Base-by-base conservation (phyloP, 2,113 vertebrate genomes). In the Tylochromis polylepis region DNA sequence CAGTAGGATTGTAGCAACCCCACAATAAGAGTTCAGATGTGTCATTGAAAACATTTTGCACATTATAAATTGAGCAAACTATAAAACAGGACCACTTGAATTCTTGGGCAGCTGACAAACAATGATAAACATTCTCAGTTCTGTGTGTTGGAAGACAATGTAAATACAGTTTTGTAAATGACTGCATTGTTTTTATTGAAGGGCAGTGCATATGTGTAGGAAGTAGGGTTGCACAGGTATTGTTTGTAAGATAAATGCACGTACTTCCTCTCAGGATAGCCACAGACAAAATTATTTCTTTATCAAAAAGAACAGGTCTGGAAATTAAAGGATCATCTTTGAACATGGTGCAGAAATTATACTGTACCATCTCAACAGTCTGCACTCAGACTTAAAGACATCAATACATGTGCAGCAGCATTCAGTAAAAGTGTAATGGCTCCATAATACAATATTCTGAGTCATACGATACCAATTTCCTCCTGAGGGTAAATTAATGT, bases 401-500 rank as follows among this genome's bases (percentile, higher is more conserved):
- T 72, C 67, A 51, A 87, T 89, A 88, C 77, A 88, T 18, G 57
- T 57, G 78, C 87, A 83, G 79, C 56, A 83, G 87, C 57, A 15
- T 86, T 85, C 75, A 80, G 43, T 60, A 67, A 85, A 90, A 65
- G 79, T 86, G 70, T 81, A 92, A 94, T 92, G 90, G 89, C 80
- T 83, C 59, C 22, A 46, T 92, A 87, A 94, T 92, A 79, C 85
- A 65, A 92, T 92, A 91, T 83, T 82, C 86, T 5, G 18, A 51
- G 82, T 88, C 81, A 89, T 46, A 87, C 24, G 70, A 92, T 75
- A 83, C 84, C 60, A 85, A 86, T 91, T 86, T 87, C 72, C 62
- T 85, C 89, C 90, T 70, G 58, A 82, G 87, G 75, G 81, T 88
- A 82, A 89, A 92, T 86, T 10, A 86, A 88, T 92, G 89, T 85